A percentile compares a stretch with the other conserved stretches of the same genome.
phyloP scores from a whole-genome alignment of 2,797 vertebrate genomes.

The Gymnocypris eckloni region DNA sequence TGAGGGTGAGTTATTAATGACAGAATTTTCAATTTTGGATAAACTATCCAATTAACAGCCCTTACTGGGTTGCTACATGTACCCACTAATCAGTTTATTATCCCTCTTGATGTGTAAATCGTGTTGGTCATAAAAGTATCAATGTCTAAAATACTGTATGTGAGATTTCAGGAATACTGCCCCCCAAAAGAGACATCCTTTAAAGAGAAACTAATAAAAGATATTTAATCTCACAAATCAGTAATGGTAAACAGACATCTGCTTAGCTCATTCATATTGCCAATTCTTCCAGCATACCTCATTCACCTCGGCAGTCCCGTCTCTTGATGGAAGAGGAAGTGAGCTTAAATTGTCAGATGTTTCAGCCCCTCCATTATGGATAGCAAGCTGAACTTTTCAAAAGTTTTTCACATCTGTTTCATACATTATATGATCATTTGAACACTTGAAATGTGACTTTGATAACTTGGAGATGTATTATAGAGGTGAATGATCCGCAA shows the following conservation, averaged over 20 bases:
- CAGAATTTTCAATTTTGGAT: neutral
- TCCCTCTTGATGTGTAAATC: slow-evolving; percentile 71
- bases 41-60: neutral
- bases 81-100: slow-evolving; percentile 73
- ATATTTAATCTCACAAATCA: neutral
- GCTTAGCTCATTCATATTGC: neutral
- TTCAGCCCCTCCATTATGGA: neutral
- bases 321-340: slow-evolving; percentile 5
- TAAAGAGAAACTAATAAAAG: neutral
- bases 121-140: slow-evolving; percentile 67
- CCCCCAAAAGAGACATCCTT: slow-evolving; percentile 50
- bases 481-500: neutral
- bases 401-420: neutral
- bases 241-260: neutral
- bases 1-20: neutral
- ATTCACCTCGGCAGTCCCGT: slow-evolving; percentile 21
- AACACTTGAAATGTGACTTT: neutral
- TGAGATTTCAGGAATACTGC: slow-evolving; percentile 64
- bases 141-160: slow-evolving; percentile 70
- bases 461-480: neutral
- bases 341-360: slow-evolving; percentile 14
- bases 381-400: neutral
- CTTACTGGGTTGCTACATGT: neutral
- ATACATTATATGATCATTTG: neutral
- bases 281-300: slow-evolving; percentile 5